A percentile compares a stretch with the other conserved stretches of the same genome.
These are phyloP conservation scores for Mus spicilegus DNA, from an alignment of 2,113 vertebrate species.

Conservation along the genomic window DNA sequence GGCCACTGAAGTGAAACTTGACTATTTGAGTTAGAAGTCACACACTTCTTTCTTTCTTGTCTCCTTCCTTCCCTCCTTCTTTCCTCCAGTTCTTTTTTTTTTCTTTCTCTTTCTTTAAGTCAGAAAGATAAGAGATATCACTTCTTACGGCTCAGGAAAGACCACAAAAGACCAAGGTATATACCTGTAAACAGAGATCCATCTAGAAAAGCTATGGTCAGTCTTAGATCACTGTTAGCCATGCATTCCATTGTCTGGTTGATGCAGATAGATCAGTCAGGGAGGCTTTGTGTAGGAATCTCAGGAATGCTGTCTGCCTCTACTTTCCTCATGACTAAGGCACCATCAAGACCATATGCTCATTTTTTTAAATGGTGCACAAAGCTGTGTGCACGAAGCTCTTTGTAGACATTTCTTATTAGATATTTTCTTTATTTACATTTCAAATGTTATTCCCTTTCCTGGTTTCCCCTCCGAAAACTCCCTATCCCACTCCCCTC, in stretches of 20 bases:
- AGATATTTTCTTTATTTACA: no score
- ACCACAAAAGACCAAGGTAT: background rate
- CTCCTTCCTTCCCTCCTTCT: no score
- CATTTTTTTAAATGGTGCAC: background rate
- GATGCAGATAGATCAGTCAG: background rate
- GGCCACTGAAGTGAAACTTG: background rate
- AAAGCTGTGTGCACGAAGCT: background rate
- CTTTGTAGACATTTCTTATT: background rate
- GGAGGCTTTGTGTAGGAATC: background rate
- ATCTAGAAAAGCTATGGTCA: background rate
- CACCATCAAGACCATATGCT: background rate
- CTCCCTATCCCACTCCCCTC: no score
- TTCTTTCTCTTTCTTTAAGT: background rate
- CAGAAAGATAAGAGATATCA: background rate
- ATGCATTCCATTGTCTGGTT: background rate
- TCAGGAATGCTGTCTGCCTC: constrained; percentile 19
- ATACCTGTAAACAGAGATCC: background rate
- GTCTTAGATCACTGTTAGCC: background rate
- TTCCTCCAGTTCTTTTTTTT: no score
- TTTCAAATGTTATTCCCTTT: no score
- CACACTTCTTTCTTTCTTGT: background rate
- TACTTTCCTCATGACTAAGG: background rate
- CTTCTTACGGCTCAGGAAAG: background rate
- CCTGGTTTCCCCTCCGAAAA: no score
- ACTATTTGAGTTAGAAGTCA: background rate